Conservation (phyloP, 2,888 invertebrate genomes). For the Nezara viridula region DNA sequence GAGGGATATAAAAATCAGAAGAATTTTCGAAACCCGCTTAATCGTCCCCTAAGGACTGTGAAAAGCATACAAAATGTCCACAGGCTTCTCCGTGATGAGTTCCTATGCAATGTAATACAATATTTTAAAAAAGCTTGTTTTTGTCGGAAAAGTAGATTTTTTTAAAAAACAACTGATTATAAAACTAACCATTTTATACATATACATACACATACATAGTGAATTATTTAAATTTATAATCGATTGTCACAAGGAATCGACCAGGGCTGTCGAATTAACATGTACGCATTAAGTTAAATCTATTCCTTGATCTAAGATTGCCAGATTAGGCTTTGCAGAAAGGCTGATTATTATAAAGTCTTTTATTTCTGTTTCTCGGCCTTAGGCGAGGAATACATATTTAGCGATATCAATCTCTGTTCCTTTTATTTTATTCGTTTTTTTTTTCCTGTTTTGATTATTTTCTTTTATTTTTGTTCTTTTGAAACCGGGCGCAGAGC, state of each 20-base stretch:
- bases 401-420: constrained; percentile 46
- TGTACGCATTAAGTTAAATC: constrained; percentile 9
- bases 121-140: too few relatives aligned
- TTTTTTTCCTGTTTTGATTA: neutral
- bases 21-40: too few relatives aligned
- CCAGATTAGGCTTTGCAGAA: constrained; percentile 27
- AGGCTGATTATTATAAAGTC: constrained; percentile 33
- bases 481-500: constrained; percentile 11
- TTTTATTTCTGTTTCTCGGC: constrained; percentile 39
- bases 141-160: too few relatives aligned
- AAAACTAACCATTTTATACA: too few relatives aligned
- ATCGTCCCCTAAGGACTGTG: too few relatives aligned
- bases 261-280: neutral
- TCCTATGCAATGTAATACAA: too few relatives aligned
- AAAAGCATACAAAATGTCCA: too few relatives aligned
- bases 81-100: too few relatives aligned
- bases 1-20: too few relatives aligned
- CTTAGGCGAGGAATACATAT: constrained; percentile 40
- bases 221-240: neutral
- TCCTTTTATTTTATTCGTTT: constrained; percentile 11
- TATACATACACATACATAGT: too few relatives aligned
- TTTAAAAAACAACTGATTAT: too few relatives aligned
- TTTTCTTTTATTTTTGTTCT: constrained; percentile 15
- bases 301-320: neutral
- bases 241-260: neutral